phyloP scores from a whole-genome alignment of 2,113 vertebrate genomes.

The Grus americana region DNA sequence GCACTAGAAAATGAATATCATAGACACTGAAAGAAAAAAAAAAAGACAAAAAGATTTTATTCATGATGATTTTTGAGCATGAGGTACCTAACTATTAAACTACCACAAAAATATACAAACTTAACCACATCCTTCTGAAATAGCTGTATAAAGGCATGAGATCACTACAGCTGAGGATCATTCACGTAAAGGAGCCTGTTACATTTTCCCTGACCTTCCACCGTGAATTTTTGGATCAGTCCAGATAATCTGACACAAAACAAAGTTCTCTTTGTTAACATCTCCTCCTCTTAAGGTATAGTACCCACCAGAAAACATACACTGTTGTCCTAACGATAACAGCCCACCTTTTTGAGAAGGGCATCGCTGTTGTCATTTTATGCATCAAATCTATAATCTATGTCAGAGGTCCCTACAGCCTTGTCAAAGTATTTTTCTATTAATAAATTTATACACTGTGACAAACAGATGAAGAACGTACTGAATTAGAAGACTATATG shows the following conservation, averaged over 20 bases:
- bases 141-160: neutral
- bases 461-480: neutral
- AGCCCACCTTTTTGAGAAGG: neutral
- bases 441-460: neutral
- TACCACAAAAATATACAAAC: neutral
- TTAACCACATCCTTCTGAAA: neutral
- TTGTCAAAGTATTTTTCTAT: neutral
- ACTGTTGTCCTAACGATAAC: neutral
- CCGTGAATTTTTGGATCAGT: neutral
- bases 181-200: neutral
- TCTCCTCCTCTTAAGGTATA: neutral
- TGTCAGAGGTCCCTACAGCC: neutral
- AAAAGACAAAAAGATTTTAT: neutral
- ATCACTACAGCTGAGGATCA: neutral
- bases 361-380: neutral
- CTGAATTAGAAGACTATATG: neutral
- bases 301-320: neutral
- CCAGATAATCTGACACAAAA: neutral
- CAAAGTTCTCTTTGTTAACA: neutral
- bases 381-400: neutral
- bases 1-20: constrained; percentile 88
- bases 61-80: neutral
- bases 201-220: neutral
- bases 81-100: neutral
- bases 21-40: constrained; percentile 74